Evolutionary conservation across 2,888 invertebrate species (phyloP), one percentile per base, ranked within the genome.

Genomic region (Lucinisca nassula): DNA sequence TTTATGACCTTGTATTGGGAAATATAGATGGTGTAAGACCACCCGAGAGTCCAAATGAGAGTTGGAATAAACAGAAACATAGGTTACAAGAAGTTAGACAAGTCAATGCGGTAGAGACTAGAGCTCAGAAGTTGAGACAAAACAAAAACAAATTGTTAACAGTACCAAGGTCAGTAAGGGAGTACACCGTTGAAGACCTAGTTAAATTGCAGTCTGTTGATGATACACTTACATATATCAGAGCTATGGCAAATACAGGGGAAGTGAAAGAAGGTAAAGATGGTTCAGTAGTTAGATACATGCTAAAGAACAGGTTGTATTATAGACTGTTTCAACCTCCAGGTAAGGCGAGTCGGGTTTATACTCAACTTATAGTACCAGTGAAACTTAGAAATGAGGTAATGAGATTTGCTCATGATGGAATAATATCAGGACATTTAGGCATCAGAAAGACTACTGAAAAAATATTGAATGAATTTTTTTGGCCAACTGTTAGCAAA

Each of bases 231-330:
- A 27, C 14, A 10, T 70, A 37, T 17, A 70, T 70, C 6, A 70
- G 32, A 30, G 32, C 10, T 30, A n/a, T 27, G 21, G 12, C 70
- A 86, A 82, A 35, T 79, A 61, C n/a, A n/a, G n/a, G n/a, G n/a
- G n/a, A n/a, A n/a, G n/a, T n/a, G n/a, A n/a, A n/a, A n/a, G n/a
- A n/a, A n/a, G n/a, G n/a, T n/a, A n/a, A n/a, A n/a, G n/a, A n/a
- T n/a, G n/a, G n/a, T n/a, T n/a, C n/a, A n/a, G n/a, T n/a, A n/a
- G n/a, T n/a, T n/a, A n/a, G n/a, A n/a, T n/a, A n/a, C n/a, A n/a
- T n/a, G n/a, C n/a, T n/a, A n/a, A n/a, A n/a, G n/a, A n/a, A n/a
- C n/a, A n/a, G n/a, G n/a, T n/a, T n/a, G n/a, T n/a, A n/a, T n/a
- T n/a, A n/a, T n/a, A n/a, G n/a, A n/a, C n/a, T n/a, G n/a, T n/a